A percentile compares a stretch with the other conserved stretches of the same genome.
Conservation (phyloP, 2,797 vertebrate species). For the Heteromormyrus szaboi region DNA sequence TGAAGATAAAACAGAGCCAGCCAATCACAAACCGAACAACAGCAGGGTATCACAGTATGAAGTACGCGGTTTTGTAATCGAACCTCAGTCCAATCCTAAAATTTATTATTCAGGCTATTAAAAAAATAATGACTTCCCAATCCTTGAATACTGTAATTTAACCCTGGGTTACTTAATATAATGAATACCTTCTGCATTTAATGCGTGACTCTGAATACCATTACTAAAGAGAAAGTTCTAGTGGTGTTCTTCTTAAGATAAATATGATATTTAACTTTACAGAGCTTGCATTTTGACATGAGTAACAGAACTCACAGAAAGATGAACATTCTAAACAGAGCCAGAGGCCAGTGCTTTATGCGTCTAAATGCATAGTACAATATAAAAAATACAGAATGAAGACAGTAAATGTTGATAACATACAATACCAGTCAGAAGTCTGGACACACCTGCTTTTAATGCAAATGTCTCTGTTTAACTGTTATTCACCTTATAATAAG, state of each 20-base stretch:
- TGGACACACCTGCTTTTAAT: neutral
- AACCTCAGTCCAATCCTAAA: constrained; percentile 9
- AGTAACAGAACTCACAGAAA: neutral
- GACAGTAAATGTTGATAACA: neutral
- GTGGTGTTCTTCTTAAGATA: neutral
- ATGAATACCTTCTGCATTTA: neutral
- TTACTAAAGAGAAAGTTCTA: neutral
- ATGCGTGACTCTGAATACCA: neutral
- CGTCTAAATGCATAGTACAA: neutral
- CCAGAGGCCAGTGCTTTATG: neutral
- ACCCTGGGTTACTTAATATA: constrained; percentile 2
- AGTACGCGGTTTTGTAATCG: constrained; percentile 32
- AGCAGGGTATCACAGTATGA: constrained; percentile 14
- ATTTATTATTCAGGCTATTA: constrained; percentile 12
- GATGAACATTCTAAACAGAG: neutral
- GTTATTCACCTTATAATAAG: neutral
- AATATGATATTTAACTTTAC: neutral
- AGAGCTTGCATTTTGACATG: neutral
- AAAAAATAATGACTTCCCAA: constrained; percentile 20
- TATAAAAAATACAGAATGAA: neutral
- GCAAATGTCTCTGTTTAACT: neutral
- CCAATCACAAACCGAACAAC: neutral
- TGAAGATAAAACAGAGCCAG: constrained; percentile 11
- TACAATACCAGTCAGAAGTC: neutral
- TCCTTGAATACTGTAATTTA: constrained; percentile 12